These are phyloP conservation scores for Deilephila porcellus DNA, from an alignment of 2,888 invertebrate genomes.

Conservation along the genomic window DNA sequence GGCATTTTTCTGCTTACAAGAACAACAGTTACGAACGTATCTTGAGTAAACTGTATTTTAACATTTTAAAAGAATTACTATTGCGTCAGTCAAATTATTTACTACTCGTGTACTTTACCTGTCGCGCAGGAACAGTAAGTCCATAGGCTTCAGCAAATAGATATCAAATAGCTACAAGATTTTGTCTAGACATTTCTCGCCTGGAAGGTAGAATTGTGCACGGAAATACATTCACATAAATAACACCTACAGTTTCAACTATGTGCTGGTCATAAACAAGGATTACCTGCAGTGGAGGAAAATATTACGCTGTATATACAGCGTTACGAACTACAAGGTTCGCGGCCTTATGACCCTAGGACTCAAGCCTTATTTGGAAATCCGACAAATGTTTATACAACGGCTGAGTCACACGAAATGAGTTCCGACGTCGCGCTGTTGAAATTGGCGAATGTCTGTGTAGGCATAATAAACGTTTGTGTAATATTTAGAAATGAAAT, in stretches of 20 bases:
- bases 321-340: constrained; percentile 7
- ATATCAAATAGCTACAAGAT: not conserved
- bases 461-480: not conserved
- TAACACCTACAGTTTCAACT: not conserved
- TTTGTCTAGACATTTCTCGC: not conserved
- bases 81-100: too few species aligned
- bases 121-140: too few species aligned
- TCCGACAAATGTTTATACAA: constrained; percentile 18
- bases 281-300: constrained; percentile 7
- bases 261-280: constrained; percentile 10
- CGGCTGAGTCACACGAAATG: constrained; percentile 23
- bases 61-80: too few species aligned
- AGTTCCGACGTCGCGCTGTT: constrained; percentile 3
- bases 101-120: too few species aligned
- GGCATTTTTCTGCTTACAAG: too few species aligned
- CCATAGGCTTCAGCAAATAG: not conserved
- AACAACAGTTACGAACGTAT: too few species aligned
- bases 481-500: not conserved
- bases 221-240: not conserved
- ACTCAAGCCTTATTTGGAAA: constrained; percentile 4
- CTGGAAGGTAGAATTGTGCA: not conserved
- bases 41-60: too few species aligned
- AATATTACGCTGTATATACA: constrained; percentile 1
- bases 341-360: constrained; percentile 14
- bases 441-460: constrained; percentile 5